Evolutionary conservation across 2,113 vertebrate species (phyloP), one percentile per base, ranked within the genome.

Genomic region (Naja naja): DNA sequence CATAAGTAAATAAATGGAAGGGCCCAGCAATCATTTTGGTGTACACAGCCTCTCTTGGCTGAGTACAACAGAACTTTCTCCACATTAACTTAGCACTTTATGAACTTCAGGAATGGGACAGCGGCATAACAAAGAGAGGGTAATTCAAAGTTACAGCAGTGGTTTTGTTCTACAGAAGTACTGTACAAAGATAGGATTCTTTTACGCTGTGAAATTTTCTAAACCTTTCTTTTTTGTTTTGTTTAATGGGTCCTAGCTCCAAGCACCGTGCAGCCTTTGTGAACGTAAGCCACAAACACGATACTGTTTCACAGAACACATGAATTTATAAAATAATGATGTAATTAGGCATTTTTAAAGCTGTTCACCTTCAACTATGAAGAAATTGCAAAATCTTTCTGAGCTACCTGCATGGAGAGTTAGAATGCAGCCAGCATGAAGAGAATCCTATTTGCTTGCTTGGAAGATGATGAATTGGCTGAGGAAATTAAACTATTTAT

Each of bases 31-130:
- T 97, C 97, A 97, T 95, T 94, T 92, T 8, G 93, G 91, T 93
- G 94, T 96, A 94, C 56, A 45, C 95, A 97, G 97, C 97, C 92
- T 97, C 95, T 95, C 97, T 96, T 96, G 96, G 58, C 97, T 92
- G 92, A 90, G 10, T 91, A 89, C 91, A 95, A 11, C 93, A 91
- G 94, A 34, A 95, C 95, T 93, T 96, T 96, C 96, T 96, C 88
- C 94, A 96, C 95, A 96, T 91, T 56, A 93, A 94, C 95, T 93
- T 43, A 81, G 85, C 60, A 91, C 94, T 95, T 93, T 93, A 93
- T 94, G 89, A 90, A 94, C 94, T 39, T 87, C 85, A 93, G 93
- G 12, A 58, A 92, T 92, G 88, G 90, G 69, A 93, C 18, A 69
- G 93, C 58, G 89, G 93, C 90, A 85, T 18, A 6, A 92, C 49